These are phyloP conservation scores for Pygoscelis adeliae DNA, from an alignment of 2,113 vertebrate genomes.

Conservation along the genomic window DNA sequence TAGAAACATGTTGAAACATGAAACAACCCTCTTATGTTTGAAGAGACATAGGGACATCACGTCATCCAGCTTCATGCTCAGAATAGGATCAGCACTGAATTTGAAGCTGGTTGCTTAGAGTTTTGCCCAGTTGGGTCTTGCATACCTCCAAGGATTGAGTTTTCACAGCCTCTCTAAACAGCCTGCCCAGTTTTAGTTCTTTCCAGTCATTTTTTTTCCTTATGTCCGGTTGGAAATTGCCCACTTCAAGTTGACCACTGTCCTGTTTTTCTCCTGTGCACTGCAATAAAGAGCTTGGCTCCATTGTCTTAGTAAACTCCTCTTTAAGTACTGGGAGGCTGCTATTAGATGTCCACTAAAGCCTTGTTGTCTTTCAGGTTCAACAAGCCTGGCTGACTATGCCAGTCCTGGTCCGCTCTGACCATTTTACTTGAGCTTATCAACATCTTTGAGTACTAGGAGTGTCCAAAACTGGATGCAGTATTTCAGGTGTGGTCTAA, in stretches of 20 bases:
- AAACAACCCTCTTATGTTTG: neutral
- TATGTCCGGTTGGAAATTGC: neutral
- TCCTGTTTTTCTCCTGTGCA: neutral
- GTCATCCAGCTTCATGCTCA: neutral
- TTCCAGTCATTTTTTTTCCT: neutral
- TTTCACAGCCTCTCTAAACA: neutral
- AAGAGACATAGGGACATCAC: neutral
- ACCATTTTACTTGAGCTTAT: neutral
- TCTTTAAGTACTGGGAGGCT: neutral
- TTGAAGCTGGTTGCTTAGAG: neutral
- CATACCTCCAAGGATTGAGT: neutral
- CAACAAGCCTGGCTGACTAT: neutral
- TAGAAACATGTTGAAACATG: neutral
- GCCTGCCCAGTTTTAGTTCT: neutral
- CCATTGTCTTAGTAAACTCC: neutral
- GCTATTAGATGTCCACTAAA: neutral
- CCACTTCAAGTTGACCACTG: neutral
- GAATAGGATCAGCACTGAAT: neutral
- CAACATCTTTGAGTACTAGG: neutral
- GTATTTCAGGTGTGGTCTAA: neutral
- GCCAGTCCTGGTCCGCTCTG: neutral
- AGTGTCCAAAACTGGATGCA: neutral
- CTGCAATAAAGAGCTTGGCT: neutral
- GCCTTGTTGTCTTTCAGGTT: neutral
- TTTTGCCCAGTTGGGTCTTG: neutral